Evolutionary conservation across 30 jellyfish, hydroid and myxozoan species (phyloP), one percentile per base, ranked within the genome.

Genomic region (Pelagia noctiluca): DNA sequence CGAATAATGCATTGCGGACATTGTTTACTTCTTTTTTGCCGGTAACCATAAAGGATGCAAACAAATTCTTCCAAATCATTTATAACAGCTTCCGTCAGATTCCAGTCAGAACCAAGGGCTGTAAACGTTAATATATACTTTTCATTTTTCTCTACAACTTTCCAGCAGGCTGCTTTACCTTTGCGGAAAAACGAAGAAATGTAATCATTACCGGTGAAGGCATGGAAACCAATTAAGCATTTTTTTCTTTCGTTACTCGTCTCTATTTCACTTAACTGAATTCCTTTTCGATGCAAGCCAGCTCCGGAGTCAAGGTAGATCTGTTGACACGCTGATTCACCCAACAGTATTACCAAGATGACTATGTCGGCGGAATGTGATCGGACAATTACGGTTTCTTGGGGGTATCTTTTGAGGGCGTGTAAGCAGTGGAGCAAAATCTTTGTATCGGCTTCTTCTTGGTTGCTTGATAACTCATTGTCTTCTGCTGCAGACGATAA

Each of bases 361-460:
- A 65, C 89, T 63, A 26, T 65, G 70, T 60, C 89, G 13, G 37
- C 89, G 22, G 83, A 67, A 22, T 0, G 38, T 26, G 52, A 32
- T 37, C 75, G 22, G 53, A 46, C 75, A 32, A 35, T 64, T 0
- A 68, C 91, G 4, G 2, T 8, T 32, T 47, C 33, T 35, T 65
- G 75, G 23, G 91, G 76, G 30, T 30, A 24, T 25, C 21, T 66
- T 12, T 69, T 52, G 4, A 46, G 50, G 49, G 72, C 82, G 33
- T 84, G 90, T 34, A 1, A 42, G 90, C 90, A 33, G 36, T 84
- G 94, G 16, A 71, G 83, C 49, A 84, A 29, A 10, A 84, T 38
- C 81, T 84, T 73, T 61, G 90, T 84, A 47, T 84, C 94, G 0
- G 91, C 90, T 54, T 71, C 90, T 32, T 84, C 90, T 36, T 84